A percentile compares a stretch with the other conserved stretches of the same genome.
Evolutionary conservation across 2,888 invertebrate genomes (phyloP).

Genomic region (Eulithis prunata): DNA sequence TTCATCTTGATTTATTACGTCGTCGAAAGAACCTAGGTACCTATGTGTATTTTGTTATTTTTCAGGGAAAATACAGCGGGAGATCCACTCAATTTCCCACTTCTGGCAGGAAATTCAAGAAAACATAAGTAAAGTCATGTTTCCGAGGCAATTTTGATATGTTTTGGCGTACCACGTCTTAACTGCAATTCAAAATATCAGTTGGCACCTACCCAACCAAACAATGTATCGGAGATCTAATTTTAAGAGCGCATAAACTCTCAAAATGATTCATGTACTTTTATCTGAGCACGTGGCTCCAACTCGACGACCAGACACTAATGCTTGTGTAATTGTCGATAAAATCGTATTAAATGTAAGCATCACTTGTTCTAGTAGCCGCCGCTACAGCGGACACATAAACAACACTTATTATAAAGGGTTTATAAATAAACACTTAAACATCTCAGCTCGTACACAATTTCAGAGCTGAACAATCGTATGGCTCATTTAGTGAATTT

Average conservation of each 20-base stretch:
- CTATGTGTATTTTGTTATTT: constrained; percentile 8
- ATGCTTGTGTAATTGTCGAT: constrained; percentile 19
- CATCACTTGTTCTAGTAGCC: constrained; percentile 8
- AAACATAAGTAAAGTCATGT: not conserved
- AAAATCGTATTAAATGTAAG: constrained; percentile 4
- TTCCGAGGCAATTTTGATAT: not conserved
- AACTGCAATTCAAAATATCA: constrained; percentile 3
- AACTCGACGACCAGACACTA: constrained; percentile 32
- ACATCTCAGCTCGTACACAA: too few species aligned
- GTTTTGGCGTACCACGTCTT: not conserved
- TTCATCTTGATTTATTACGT: constrained; percentile 26
- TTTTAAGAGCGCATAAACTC: constrained; percentile 32
- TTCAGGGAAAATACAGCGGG: constrained; percentile 9
- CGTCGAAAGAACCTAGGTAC: constrained; percentile 1
- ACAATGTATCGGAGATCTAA: constrained; percentile 26
- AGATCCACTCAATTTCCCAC: not conserved
- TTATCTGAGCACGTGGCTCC: constrained; percentile 38
- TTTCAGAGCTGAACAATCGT: not conserved
- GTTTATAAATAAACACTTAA: not conserved
- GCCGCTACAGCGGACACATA: not conserved
- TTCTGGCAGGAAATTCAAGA: not conserved
- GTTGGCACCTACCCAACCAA: constrained; percentile 28
- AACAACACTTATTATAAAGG: not conserved
- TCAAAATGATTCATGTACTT: constrained; percentile 31
- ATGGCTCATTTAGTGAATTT: not conserved